phyloP scores from a whole-genome alignment of 2,113 vertebrate species.

The Rousettus leschenaultii region DNA sequence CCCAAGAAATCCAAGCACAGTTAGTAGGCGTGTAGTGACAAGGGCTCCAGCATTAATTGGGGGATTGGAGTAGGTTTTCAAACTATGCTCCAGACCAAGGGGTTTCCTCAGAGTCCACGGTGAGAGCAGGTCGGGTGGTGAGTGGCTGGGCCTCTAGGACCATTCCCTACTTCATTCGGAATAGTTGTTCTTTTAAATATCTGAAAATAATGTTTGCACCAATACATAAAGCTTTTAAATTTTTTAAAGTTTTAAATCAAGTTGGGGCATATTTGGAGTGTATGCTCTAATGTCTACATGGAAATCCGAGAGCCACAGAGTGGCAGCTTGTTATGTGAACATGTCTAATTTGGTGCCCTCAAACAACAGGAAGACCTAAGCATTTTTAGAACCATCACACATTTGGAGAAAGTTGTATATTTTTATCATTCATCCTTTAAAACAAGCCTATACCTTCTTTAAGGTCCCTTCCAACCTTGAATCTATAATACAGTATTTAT shows the following conservation, averaged over 20 bases:
- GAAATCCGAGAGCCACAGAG: neutral
- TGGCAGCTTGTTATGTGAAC: neutral
- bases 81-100: neutral
- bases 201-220: neutral
- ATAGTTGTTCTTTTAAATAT: neutral
- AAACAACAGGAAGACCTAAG: neutral
- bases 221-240: slow-evolving; percentile 23
- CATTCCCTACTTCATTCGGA: neutral
- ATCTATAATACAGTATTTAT: neutral
- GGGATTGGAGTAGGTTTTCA: neutral
- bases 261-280: neutral
- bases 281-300: neutral
- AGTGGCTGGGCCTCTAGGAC: neutral
- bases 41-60: neutral
- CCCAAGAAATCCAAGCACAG: slow-evolving; percentile 30
- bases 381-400: neutral
- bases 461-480: slow-evolving; percentile 7
- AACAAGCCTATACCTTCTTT: neutral
- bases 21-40: neutral
- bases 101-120: neutral
- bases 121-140: neutral
- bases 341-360: neutral
- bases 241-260: neutral
- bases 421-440: slow-evolving; percentile 31
- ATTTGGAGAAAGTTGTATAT: slow-evolving; percentile 12